phyloP scores from a whole-genome alignment of 2,113 vertebrate genomes.

The Psittacula cyanocephala region DNA sequence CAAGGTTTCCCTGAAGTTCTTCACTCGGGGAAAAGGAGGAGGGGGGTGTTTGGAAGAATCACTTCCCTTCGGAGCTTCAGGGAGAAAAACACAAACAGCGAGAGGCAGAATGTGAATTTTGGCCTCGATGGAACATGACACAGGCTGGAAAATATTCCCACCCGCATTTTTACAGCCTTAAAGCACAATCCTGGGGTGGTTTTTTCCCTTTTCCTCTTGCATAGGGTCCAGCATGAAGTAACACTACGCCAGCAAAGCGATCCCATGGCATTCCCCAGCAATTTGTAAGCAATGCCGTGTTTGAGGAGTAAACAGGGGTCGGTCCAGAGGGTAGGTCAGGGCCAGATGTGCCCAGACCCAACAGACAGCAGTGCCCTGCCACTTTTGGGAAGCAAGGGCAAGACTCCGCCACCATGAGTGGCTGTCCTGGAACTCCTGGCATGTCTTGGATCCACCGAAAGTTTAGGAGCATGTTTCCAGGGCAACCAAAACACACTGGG shows the following conservation, averaged over 20 bases:
- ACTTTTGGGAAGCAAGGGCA: not conserved
- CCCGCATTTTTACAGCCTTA: constrained; percentile 58
- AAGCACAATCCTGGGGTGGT: not conserved
- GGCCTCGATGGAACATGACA: constrained; percentile 24
- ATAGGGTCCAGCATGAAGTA: constrained; percentile 24
- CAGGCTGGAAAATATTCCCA: constrained; percentile 62
- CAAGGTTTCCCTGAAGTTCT: not conserved
- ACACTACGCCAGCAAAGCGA: not conserved
- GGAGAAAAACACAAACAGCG: constrained; percentile 13
- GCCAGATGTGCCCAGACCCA: not conserved
- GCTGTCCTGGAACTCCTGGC: constrained; percentile 19
- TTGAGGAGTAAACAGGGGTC: not conserved
- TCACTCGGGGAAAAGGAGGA: too few relatives aligned
- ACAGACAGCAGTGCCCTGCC: not conserved
- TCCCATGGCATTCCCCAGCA: not conserved
- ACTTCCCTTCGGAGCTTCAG: not conserved
- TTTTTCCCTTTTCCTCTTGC: not conserved
- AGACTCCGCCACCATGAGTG: not conserved
- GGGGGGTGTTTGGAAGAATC: not conserved
- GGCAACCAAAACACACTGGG: constrained; percentile 44
- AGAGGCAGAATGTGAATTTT: constrained; percentile 28
- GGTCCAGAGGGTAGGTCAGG: not conserved
- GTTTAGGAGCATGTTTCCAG: not conserved
- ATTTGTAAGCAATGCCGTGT: not conserved
- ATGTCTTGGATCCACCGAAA: not conserved